Base-by-base conservation (phyloP, 2,113 vertebrate genomes). In the Odobenus rosmarus region DNA sequence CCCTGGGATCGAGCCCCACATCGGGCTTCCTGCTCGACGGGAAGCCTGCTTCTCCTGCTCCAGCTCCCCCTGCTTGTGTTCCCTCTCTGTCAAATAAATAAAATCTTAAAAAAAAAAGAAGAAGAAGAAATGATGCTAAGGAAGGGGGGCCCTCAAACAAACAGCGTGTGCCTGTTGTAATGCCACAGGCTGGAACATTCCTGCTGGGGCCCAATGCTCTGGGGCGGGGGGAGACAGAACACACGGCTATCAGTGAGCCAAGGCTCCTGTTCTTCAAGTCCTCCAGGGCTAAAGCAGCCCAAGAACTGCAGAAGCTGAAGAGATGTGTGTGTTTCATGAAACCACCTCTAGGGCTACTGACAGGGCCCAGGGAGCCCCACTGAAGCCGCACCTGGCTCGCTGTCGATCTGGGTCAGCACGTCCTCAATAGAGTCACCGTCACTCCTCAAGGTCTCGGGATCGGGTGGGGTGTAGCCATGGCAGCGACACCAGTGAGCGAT, bases 351-450 rank as follows among this genome's bases (percentile, higher is more conserved):
- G 0, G 39, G 77, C 18, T 14, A 18, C 42, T 1, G 4, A 12
- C 2, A 4, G 7, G 8, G 51, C 71, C 21, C 2, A 0, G 74
- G 13, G 55, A 24, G n/a, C 10, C 26, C 33, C 1, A 11, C 55
- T 1, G 1, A 18, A 0, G 0, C 10, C 98, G 97, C 31, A 99
- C 99, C 99, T 26, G 99, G 99, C 97, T 99, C 99, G 1, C 97
- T 99, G 98, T 99, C 99, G 7, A 99, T 99, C 98, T 99, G 99
- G 0, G 99, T 99, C 89, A 99, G 99, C 93, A 99, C 99, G 0
- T 99, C 99, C 96, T 99, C 99, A 1, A 99, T 99, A 0, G 99
- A 99, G 97, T 99, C 99, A 80, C 99, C 99, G 0, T 99, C 99
- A 0, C 74, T 98, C 23, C 97, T 98, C 82, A 99, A 96, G 64